Evolutionary conservation across 2,888 invertebrate genomes (phyloP).

Genomic region (Lasioglossum leucozonium): DNA sequence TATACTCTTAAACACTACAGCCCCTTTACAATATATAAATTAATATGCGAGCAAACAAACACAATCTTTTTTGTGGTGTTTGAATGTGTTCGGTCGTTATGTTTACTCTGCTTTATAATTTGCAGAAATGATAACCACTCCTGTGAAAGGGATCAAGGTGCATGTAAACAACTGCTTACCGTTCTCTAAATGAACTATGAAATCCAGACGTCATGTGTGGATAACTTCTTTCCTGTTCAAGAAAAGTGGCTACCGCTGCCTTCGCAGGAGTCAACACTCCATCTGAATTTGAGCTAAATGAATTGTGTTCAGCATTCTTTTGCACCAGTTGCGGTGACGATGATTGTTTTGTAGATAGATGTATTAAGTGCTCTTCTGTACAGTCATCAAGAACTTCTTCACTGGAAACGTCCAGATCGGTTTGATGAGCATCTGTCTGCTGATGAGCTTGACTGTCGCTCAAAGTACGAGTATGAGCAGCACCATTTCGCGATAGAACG

Average conservation of each 20-base stretch:
- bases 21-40: background rate
- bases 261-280: slow-evolving; percentile 89
- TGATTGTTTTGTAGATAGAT: slow-evolving; percentile 42
- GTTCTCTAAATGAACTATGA: slow-evolving; percentile 81
- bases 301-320: slow-evolving; percentile 83
- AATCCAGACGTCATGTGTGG: slow-evolving; percentile 72
- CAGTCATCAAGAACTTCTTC: slow-evolving; percentile 82
- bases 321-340: slow-evolving; percentile 66
- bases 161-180: slow-evolving; percentile 68
- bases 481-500: slow-evolving; percentile 81
- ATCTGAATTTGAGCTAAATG: slow-evolving; percentile 91
- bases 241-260: slow-evolving; percentile 78
- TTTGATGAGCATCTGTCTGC: slow-evolving; percentile 60
- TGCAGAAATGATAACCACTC: background rate
- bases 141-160: background rate
- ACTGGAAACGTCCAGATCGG: slow-evolving; percentile 69
- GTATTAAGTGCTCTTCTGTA: slow-evolving; percentile 62
- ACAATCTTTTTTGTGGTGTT: background rate
- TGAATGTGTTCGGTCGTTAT: background rate
- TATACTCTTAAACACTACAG: background rate
- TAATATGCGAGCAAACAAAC: background rate
- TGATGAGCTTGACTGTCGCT: slow-evolving; percentile 72
- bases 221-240: slow-evolving; percentile 79
- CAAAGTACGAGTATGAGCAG: slow-evolving; percentile 63
- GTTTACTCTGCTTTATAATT: background rate